phyloP scores from a whole-genome alignment of 2,797 vertebrate genomes.

The Oreonectes daqikongensis region DNA sequence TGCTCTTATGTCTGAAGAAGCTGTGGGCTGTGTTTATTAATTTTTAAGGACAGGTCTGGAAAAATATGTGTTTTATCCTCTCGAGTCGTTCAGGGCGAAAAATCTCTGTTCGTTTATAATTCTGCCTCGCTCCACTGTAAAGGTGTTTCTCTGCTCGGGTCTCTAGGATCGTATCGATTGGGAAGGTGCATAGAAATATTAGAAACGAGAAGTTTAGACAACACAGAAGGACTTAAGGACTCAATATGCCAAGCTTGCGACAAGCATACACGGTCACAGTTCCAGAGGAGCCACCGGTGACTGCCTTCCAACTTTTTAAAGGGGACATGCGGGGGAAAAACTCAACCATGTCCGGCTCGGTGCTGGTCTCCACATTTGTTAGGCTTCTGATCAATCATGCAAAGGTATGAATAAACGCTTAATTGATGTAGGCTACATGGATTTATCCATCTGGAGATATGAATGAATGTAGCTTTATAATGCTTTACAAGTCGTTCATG shows the following conservation, averaged over 20 bases:
- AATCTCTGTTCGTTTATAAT: too few relatives aligned
- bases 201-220: neutral
- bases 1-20: neutral
- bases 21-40: neutral
- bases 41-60: neutral
- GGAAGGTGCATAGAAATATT: constrained; percentile 6
- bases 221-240: neutral
- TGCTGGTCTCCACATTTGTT: constrained; percentile 87
- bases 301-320: constrained; percentile 79
- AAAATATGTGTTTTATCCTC: neutral
- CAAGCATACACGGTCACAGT: constrained; percentile 90
- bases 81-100: neutral
- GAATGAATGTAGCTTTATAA: neutral
- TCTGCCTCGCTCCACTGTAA: neutral
- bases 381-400: constrained; percentile 92
- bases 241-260: constrained; percentile 77
- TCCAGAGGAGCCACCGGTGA: constrained; percentile 82
- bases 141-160: constrained; percentile 5
- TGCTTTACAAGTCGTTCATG: neutral
- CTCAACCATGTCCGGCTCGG: constrained; percentile 81
- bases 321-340: constrained; percentile 82
- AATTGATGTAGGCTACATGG: neutral
- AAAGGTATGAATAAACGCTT: constrained; percentile 78
- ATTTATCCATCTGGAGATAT: neutral
- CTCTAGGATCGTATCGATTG: neutral